Evolutionary conservation across 2,113 vertebrate genomes (phyloP).

Genomic region (Rhizomys pruinosus): DNA sequence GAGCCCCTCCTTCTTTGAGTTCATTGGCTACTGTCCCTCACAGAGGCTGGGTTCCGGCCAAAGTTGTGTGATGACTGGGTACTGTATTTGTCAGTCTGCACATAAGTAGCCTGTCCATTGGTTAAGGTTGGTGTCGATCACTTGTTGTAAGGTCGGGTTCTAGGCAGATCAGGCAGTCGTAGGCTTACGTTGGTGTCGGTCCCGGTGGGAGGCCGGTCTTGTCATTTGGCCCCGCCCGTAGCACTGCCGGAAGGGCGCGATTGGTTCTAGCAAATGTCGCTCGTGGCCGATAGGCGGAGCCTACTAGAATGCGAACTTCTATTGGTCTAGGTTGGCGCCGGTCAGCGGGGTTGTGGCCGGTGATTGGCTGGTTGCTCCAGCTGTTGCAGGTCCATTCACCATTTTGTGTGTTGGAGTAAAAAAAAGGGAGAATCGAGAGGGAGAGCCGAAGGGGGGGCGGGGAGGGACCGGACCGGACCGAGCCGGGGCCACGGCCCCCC

Average conservation of each 20-base stretch:
- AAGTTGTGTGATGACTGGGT: slow-evolving; percentile 85
- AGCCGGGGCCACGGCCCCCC: slow-evolving; percentile 75
- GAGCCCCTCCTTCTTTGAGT: slow-evolving; percentile 84
- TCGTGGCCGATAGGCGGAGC: slow-evolving; percentile 71
- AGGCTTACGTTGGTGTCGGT: slow-evolving; percentile 84
- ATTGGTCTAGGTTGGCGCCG: slow-evolving; percentile 88
- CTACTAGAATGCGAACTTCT: slow-evolving; percentile 18
- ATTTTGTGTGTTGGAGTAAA: slow-evolving; percentile 98
- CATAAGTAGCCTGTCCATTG: background rate
- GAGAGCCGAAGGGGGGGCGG: slow-evolving; percentile 81
- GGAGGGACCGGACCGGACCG: slow-evolving; percentile 78
- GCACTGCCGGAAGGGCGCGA: slow-evolving; percentile 69
- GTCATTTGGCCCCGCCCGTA: slow-evolving; percentile 68
- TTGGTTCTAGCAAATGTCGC: slow-evolving; percentile 82
- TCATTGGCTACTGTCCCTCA: slow-evolving; percentile 92
- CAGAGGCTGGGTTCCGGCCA: slow-evolving; percentile 73
- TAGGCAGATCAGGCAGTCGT: slow-evolving; percentile 74
- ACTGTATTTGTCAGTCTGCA: slow-evolving; percentile 90
- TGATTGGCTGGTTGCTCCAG: slow-evolving; percentile 92
- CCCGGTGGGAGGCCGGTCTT: slow-evolving; percentile 81
- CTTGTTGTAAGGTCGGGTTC: slow-evolving; percentile 39
- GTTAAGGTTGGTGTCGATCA: background rate
- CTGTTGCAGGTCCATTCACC: slow-evolving; percentile 99
- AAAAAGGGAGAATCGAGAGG: slow-evolving; percentile 86
- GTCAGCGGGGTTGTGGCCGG: slow-evolving; percentile 86